These are phyloP conservation scores for Acromyrmex echinatior DNA, from an alignment of 1,140 invertebrate species.

Conservation along the genomic window DNA sequence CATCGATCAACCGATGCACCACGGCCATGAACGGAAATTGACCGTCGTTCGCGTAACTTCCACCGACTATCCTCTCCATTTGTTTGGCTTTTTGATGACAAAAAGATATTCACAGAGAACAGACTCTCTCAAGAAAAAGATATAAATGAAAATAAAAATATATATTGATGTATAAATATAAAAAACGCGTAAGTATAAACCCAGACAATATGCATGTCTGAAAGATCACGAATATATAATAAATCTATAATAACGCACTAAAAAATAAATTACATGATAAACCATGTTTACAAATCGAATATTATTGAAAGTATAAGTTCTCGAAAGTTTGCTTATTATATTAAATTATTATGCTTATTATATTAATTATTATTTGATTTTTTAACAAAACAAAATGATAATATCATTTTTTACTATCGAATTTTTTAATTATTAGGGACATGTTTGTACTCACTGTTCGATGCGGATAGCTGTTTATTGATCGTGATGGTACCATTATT, in stretches of 20 bases:
- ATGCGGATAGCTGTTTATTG: background rate
- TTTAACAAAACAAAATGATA: background rate
- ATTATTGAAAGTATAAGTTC: background rate
- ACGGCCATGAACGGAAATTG: slow-evolving; percentile 76
- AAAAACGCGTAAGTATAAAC: background rate
- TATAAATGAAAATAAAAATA: background rate
- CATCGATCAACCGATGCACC: slow-evolving; percentile 62
- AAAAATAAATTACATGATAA: background rate
- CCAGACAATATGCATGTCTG: too few relatives aligned
- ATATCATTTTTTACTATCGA: background rate
- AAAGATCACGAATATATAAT: background rate
- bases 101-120: slow-evolving; percentile 26
- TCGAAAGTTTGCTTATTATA: background rate
- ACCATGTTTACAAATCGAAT: background rate
- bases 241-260: background rate
- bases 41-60: slow-evolving; percentile 53
- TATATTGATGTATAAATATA: background rate
- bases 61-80: slow-evolving; percentile 63
- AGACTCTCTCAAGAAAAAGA: background rate
- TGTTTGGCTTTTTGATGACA: slow-evolving; percentile 19
- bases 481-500: slow-evolving; percentile 23
- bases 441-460: slow-evolving; percentile 21
- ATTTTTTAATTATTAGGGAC: background rate
- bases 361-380: background rate
- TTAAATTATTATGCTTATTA: background rate